Evolutionary conservation across 2,113 vertebrate genomes (phyloP), one percentile per base, ranked within the genome.

Genomic region (Plecotus auritus): DNA sequence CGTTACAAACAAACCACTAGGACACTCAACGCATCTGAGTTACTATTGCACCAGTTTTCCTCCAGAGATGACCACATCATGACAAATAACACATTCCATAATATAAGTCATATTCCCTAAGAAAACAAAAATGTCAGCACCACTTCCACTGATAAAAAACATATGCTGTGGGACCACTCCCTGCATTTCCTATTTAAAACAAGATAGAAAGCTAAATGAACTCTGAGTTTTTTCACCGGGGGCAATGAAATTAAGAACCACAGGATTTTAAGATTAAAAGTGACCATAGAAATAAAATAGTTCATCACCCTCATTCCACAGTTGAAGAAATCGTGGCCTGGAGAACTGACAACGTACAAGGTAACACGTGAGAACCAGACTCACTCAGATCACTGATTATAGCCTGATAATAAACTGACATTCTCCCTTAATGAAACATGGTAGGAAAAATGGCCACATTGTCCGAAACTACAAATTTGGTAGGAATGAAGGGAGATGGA

Each of bases 401-500:
- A 92, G 28, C 20, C 73, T 45, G 28, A 59, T 49, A 51, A 28
- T 3, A 4, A 81, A 37, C 42, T 16, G 22, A 42, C 42, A 12
- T 35, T 23, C 72, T 56, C 9, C 66, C 32, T 77, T 81, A 67
- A 40, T 42, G 10, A 8, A 77, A 92, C 28, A n/a, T 77, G n/a
- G 49, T 70, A 35, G 85, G 78, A 91, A 89, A 93, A 76, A 86
- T 30, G 76, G 61, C 16, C 83, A 89, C 96, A 83, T n/a, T 69
- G 20, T 35, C 32, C 70, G 81, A 93, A 88, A 73, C 40, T 80
- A 80, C 54, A 81, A 49, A 82, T 32, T 88, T 70, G 22, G 51
- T 64, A 35, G 35, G 56, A 81, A 66, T 73, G 56, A 90, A 59
- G 61, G 56, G 11, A 95, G 22, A 35, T 35, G 37, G 70, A 88